These are phyloP conservation scores for Erythrolamprus reginae DNA, from an alignment of 2,113 vertebrate genomes.

Conservation along the genomic window DNA sequence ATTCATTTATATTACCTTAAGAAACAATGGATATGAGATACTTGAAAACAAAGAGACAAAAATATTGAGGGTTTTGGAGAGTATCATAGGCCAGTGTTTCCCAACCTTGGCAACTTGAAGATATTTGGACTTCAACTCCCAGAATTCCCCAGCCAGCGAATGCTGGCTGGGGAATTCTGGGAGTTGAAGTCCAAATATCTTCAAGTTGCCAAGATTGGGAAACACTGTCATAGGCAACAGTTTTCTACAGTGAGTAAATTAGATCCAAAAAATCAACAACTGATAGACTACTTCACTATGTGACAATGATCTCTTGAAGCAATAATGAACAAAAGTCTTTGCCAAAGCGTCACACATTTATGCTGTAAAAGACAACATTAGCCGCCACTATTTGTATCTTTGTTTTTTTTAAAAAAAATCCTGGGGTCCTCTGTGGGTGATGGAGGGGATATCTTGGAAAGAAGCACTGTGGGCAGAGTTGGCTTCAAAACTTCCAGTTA, in stretches of 20 bases:
- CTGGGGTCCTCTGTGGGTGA: background rate
- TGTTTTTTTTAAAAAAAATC: background rate
- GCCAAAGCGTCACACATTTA: background rate
- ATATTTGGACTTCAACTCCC: no score
- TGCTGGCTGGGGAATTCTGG: no score
- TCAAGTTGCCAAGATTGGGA: no score
- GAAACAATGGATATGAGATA: background rate
- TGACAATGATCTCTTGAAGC: background rate
- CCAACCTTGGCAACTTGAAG: no score
- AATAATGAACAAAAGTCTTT: background rate
- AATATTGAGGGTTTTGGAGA: background rate
- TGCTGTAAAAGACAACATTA: background rate
- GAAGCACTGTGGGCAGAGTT: background rate
- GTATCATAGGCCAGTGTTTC: no score
- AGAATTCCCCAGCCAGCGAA: no score
- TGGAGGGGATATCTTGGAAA: background rate
- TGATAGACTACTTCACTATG: background rate
- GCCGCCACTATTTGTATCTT: background rate
- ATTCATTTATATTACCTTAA: conserved; percentile 7
- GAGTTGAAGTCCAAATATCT: no score
- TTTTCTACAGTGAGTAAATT: conserved; percentile 6
- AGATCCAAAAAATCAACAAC: background rate
- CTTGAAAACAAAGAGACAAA: background rate
- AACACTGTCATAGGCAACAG: background rate
- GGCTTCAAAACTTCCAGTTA: background rate